Evolutionary conservation across 2,888 invertebrate species (phyloP), one percentile per base, ranked within the genome.

Genomic region (Dorcus hopei): DNA sequence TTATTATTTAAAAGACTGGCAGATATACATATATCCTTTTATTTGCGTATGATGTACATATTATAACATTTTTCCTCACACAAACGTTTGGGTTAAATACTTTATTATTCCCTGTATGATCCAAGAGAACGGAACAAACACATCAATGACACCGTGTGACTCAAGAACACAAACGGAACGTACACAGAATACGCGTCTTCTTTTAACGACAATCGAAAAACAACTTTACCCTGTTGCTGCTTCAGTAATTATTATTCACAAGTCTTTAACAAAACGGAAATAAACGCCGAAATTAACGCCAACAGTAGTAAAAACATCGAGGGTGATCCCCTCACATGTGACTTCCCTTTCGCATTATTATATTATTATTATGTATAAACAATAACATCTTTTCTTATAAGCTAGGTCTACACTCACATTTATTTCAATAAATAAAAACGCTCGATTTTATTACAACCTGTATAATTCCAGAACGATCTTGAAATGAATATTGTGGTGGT

Each of bases 391-490:
- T 45, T 19, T 45, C 45, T 45, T 45, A 45, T 45, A 45, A 45
- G 9, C 45, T 45, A 45, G 19, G 14, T 19, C 45, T 45, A 45
- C 45, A 23, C 23, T 19, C 45, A 45, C 14, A n/a, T 39, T 11
- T 39, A 39, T 26, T 49, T 9, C 38, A 38, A 16, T 47, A 50
- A 16, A 50, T 39, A 39, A 39, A 39, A 38, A 50, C 9, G n/a
- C n/a, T n/a, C 23, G 19, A 51, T 50, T 57, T 33, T 41, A 14
- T 14, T 14, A 43, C 57, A 38, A 51, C 45, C 40, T 42, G 57
- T 47, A 56, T 59, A 56, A 38, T 52, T 49, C 53, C 54, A 61
- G 16, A 52, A 38, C 40, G 39, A 65, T 63, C 62, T 52, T 51
- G 57, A 67, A 65, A 65, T 56, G 52, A 70, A 6, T 33, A 33